These are phyloP conservation scores for Sogatella furcifera DNA, from an alignment of 1,140 invertebrate species.

Conservation along the genomic window DNA sequence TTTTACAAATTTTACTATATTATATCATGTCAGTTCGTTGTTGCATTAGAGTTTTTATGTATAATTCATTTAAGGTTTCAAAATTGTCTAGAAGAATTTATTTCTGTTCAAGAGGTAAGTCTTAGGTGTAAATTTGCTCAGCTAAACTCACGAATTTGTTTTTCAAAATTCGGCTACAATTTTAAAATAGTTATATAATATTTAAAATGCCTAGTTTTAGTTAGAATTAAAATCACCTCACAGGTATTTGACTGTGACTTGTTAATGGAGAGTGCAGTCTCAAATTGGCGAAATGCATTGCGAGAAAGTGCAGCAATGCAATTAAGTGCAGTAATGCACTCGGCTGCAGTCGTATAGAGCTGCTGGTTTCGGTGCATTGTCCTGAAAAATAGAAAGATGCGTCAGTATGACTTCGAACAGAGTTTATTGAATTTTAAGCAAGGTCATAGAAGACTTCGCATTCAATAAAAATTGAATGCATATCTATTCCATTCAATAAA, in stretches of 20 bases:
- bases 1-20: too few species aligned
- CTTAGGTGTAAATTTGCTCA: too few species aligned
- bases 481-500: too few species aligned
- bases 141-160: too few species aligned
- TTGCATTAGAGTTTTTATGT: too few species aligned
- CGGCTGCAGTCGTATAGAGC: neutral
- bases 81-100: too few species aligned
- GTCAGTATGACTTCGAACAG: neutral
- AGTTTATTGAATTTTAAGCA: neutral
- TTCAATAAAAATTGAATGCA: too few species aligned
- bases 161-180: too few species aligned
- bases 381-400: neutral
- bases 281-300: neutral
- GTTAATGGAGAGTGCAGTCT: neutral
- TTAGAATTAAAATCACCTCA: neutral
- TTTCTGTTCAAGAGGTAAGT: too few species aligned
- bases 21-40: too few species aligned
- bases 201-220: neutral
- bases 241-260: neutral
- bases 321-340: neutral
- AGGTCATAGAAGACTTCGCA: neutral
- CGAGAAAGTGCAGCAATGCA: neutral
- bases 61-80: too few species aligned
- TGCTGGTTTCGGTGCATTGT: conserved; percentile 1
- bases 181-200: neutral